Conservation (phyloP, 1,140 invertebrate species). For the Limonius californicus region DNA sequence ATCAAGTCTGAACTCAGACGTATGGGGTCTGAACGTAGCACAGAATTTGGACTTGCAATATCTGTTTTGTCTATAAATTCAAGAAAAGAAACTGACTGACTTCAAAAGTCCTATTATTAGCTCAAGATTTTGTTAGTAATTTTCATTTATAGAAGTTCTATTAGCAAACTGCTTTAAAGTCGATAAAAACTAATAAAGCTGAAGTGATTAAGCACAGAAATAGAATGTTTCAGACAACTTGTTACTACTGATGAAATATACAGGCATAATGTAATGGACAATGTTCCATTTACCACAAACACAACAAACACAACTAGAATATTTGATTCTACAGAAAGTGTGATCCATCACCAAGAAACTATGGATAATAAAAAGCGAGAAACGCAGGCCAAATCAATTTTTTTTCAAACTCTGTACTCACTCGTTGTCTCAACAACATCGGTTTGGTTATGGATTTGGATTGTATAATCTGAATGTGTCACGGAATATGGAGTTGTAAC, state of each 20-base stretch:
- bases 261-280: not conserved
- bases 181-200: too few species aligned
- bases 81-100: too few species aligned
- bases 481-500: constrained; percentile 21
- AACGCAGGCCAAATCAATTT: constrained; percentile 5
- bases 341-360: not conserved
- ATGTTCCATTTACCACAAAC: not conserved
- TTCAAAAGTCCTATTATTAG: too few species aligned
- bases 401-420: constrained; percentile 9
- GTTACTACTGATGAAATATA: not conserved
- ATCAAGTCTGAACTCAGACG: too few species aligned
- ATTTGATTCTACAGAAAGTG: not conserved
- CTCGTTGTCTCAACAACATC: constrained; percentile 5
- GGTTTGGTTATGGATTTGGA: not conserved
- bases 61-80: too few species aligned
- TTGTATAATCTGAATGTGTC: constrained; percentile 20
- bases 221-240: too few species aligned
- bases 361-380: constrained; percentile 26
- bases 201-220: too few species aligned
- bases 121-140: too few species aligned
- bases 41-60: constrained; percentile 27
- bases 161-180: too few species aligned
- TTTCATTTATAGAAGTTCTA: too few species aligned
- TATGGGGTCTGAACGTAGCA: not conserved
- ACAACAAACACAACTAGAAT: not conserved